phyloP scores from a whole-genome alignment of 2,888 invertebrate species.

The Tetanocera ferruginea region DNA sequence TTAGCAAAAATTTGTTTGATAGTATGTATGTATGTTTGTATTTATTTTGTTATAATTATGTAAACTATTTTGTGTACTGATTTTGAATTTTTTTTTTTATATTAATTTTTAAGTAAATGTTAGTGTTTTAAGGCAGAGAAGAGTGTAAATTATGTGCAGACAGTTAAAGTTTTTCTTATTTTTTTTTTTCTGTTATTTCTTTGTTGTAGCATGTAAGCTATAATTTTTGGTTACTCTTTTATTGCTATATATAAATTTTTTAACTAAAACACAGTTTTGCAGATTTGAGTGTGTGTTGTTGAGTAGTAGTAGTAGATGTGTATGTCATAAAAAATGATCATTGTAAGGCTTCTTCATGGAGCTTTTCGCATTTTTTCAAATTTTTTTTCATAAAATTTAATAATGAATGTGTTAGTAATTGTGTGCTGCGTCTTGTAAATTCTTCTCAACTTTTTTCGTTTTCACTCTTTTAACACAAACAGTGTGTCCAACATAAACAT shows the following conservation, averaged over 20 bases:
- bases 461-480: constrained; percentile 2
- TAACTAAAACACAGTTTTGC: neutral
- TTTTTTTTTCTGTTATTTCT: constrained; percentile 1
- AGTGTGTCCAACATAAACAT: too few relatives aligned
- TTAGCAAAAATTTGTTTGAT: neutral
- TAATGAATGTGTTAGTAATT: neutral
- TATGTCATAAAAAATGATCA: neutral
- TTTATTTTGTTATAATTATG: neutral
- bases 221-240: neutral
- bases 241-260: neutral
- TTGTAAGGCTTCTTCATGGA: constrained; percentile 1
- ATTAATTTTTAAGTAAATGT: constrained; percentile 35
- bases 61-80: neutral
- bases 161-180: neutral
- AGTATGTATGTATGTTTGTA: neutral
- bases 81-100: neutral
- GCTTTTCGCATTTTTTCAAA: neutral
- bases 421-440: neutral
- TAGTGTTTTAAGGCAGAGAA: constrained; percentile 35
- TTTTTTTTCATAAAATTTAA: neutral
- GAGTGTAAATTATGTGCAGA: constrained; percentile 36
- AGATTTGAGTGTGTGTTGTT: neutral
- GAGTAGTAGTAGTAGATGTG: too few relatives aligned
- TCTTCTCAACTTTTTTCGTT: neutral
- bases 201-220: neutral